Conservation (phyloP, 2,797 vertebrate species). For the Eutrigla gurnardus region DNA sequence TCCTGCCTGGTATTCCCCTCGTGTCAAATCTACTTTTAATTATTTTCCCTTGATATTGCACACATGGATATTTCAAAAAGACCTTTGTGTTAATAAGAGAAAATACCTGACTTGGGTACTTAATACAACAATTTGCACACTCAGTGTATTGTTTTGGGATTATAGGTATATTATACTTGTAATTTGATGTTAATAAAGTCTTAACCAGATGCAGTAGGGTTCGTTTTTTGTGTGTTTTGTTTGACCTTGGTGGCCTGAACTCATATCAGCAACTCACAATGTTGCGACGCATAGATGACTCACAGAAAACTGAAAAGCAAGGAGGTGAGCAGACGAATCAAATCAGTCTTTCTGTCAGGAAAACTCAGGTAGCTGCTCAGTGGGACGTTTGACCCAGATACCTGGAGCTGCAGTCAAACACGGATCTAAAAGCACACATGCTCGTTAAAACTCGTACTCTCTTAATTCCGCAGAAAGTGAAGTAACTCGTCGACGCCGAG, state of each 20-base stretch:
- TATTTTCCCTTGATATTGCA: neutral
- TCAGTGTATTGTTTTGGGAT: neutral
- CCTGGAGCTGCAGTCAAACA: slow-evolving; percentile 35
- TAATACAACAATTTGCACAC: slow-evolving; percentile 2
- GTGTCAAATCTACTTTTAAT: neutral
- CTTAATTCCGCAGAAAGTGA: slow-evolving; percentile 39
- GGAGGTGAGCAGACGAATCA: slow-evolving; percentile 29
- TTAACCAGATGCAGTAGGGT: slow-evolving; percentile 1
- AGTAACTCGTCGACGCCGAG: slow-evolving; percentile 26
- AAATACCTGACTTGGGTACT: neutral
- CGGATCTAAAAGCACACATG: slow-evolving; percentile 12
- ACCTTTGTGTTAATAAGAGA: neutral
- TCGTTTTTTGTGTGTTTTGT: neutral
- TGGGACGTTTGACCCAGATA: slow-evolving; percentile 68
- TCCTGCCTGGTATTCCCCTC: neutral
- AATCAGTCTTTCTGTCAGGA: slow-evolving; percentile 29
- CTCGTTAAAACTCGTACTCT: slow-evolving; percentile 36
- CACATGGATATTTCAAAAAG: neutral
- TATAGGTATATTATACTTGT: neutral
- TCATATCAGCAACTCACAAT: neutral
- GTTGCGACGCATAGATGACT: slow-evolving; percentile 25
- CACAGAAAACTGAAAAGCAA: slow-evolving; percentile 11
- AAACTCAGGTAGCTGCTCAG: slow-evolving; percentile 50
- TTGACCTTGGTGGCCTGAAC: neutral
- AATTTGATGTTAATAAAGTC: neutral